phyloP scores from a whole-genome alignment of 2,888 invertebrate genomes.

The Quadroppia sp. region DNA sequence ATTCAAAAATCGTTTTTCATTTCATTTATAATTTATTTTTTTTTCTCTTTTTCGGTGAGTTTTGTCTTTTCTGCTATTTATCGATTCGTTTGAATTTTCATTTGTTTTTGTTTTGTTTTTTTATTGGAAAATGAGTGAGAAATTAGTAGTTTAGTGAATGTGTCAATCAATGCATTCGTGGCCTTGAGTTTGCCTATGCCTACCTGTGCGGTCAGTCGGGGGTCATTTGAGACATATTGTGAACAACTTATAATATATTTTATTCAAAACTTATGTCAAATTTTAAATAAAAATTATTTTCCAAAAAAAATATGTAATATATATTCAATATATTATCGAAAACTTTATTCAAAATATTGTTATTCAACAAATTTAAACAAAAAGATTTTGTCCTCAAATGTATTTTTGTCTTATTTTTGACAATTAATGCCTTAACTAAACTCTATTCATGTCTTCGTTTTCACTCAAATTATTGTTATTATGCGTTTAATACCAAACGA shows the following conservation, averaged over 20 bases:
- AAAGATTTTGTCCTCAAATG: slow-evolving; percentile 7
- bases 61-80: neutral
- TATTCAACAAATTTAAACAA: slow-evolving; percentile 1
- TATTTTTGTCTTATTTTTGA: neutral
- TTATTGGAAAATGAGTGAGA: neutral
- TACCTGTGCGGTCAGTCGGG: slow-evolving; percentile 3
- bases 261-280: neutral
- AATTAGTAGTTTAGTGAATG: slow-evolving; percentile 25
- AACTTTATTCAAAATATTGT: neutral
- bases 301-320: neutral
- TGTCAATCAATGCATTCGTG: slow-evolving; percentile 33
- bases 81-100: too few relatives aligned
- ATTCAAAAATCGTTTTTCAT: neutral
- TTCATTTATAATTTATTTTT: neutral
- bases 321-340: slow-evolving; percentile 10
- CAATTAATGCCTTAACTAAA: slow-evolving; percentile 28
- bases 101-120: neutral
- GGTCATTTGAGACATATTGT: neutral
- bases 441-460: neutral
- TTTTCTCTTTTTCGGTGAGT: neutral
- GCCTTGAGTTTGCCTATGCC: slow-evolving; percentile 38
- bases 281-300: slow-evolving; percentile 18
- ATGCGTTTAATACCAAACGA: neutral
- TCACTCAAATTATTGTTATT: neutral
- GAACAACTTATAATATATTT: neutral